phyloP scores from a whole-genome alignment of 2,113 vertebrate genomes.

The Onychostruthus taczanowskii region DNA sequence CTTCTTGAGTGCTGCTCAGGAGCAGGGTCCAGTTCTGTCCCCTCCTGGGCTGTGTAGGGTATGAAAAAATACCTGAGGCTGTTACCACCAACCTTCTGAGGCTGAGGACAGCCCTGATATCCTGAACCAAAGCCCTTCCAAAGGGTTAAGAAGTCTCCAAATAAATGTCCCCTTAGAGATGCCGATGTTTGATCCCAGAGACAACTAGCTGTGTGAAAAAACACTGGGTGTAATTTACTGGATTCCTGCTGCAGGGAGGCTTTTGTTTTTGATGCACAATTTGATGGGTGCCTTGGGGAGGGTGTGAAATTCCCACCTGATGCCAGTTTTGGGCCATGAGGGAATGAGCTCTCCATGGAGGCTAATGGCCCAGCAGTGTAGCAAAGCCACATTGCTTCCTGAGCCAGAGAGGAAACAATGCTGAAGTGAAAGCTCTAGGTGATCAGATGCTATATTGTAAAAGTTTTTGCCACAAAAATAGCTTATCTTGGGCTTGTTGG shows the following conservation, averaged over 20 bases:
- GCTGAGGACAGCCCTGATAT: neutral
- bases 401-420: neutral
- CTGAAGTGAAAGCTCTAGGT: neutral
- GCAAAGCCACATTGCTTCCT: neutral
- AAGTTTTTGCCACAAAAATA: neutral
- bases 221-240: neutral
- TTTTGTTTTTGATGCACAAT: neutral
- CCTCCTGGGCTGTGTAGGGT: neutral
- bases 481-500: neutral
- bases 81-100: neutral
- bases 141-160: neutral
- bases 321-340: neutral
- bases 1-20: neutral
- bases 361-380: neutral
- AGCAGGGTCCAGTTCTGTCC: accelerated
- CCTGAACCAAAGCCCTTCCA: neutral
- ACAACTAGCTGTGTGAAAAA: neutral
- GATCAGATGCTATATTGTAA: neutral
- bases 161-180: neutral
- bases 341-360: neutral
- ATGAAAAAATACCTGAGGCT: neutral
- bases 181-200: neutral
- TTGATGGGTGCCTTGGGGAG: neutral
- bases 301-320: neutral
- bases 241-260: neutral